Evolutionary conservation across 1,140 invertebrate species (phyloP).

Genomic region (Drosophila gunungcola): DNA sequence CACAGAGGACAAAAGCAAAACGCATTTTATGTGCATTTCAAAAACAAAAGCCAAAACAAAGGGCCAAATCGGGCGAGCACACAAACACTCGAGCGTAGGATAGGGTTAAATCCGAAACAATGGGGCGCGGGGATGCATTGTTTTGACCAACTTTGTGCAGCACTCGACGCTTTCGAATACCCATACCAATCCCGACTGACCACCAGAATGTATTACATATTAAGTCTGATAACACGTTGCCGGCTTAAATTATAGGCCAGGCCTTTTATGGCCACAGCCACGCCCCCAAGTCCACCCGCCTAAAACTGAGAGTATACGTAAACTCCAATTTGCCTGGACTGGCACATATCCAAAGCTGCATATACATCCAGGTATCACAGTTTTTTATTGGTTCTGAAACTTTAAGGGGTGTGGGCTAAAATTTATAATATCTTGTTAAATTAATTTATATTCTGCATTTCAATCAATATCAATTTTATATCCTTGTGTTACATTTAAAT

Average conservation of each 20-base stretch:
- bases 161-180: background rate
- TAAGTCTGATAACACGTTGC: slow-evolving; percentile 64
- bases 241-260: slow-evolving; percentile 56
- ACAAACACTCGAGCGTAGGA: slow-evolving; percentile 10
- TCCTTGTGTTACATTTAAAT: too few relatives aligned
- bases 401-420: background rate
- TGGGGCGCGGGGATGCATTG: slow-evolving; percentile 39
- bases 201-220: slow-evolving; percentile 61
- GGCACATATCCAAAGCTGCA: slow-evolving; percentile 1
- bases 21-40: slow-evolving; percentile 72
- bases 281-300: slow-evolving; percentile 19
- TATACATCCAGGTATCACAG: background rate
- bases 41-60: slow-evolving; percentile 74
- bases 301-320: slow-evolving; percentile 8
- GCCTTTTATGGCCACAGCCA: slow-evolving; percentile 32
- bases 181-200: slow-evolving; percentile 27
- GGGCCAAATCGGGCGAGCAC: slow-evolving; percentile 46
- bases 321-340: slow-evolving; percentile 25
- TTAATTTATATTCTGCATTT: too few relatives aligned
- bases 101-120: slow-evolving; percentile 32
- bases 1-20: slow-evolving; percentile 42
- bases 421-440: background rate
- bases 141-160: slow-evolving; percentile 46
- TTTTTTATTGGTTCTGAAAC: background rate
- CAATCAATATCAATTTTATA: too few relatives aligned